phyloP scores from a whole-genome alignment of 2,888 invertebrate genomes.

The Phalera bucephala region DNA sequence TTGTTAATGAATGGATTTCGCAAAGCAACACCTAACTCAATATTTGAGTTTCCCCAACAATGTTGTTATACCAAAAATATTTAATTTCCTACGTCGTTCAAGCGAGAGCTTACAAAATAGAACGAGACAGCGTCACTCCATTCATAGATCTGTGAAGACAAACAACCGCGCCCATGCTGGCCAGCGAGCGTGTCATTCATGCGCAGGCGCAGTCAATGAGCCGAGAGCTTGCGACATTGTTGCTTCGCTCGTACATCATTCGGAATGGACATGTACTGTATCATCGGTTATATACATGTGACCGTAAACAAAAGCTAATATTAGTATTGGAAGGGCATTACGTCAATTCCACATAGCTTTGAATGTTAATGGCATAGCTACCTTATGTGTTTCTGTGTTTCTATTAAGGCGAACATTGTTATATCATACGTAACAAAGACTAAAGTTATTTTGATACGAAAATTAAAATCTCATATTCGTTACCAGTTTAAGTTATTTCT shows the following conservation, averaged over 20 bases:
- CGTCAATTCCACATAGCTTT: conserved; percentile 3
- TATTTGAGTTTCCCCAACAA: not conserved
- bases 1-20: too few relatives aligned
- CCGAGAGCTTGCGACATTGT: conserved; percentile 41
- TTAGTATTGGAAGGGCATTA: not conserved
- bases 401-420: too few relatives aligned
- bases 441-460: too few relatives aligned
- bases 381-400: not conserved
- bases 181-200: conserved; percentile 46
- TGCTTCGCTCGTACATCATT: conserved; percentile 34
- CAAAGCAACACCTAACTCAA: not conserved
- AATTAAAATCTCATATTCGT: too few relatives aligned
- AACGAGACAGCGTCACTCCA: conserved; percentile 37
- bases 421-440: too few relatives aligned
- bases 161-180: conserved; percentile 41
- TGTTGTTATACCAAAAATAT: not conserved
- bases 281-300: conserved; percentile 16
- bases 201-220: conserved; percentile 42
- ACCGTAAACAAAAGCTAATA: conserved; percentile 9
- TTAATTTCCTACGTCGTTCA: conserved; percentile 10
- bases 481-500: too few relatives aligned
- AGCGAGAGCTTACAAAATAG: conserved; percentile 24
- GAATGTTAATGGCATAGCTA: not conserved
- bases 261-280: conserved; percentile 9
- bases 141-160: conserved; percentile 47